A percentile compares a stretch with the other conserved stretches of the same genome.
Conservation (phyloP, 2,888 invertebrate species). For the Asteroscopus sphinx region DNA sequence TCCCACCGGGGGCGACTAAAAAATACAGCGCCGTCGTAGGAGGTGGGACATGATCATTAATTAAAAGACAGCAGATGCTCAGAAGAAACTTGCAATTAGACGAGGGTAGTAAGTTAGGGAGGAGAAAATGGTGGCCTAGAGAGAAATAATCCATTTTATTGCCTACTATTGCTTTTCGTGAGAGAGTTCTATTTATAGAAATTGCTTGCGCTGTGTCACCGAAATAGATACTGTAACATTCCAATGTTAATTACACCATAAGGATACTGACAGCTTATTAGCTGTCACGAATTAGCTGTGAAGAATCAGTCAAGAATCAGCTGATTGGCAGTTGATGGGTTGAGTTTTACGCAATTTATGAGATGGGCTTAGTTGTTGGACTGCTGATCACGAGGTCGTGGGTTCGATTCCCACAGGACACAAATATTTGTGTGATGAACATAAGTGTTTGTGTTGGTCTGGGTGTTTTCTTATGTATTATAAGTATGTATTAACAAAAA, state of each 20-base stretch:
- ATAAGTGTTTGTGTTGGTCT: no score
- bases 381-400: no score
- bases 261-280: no score
- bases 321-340: no score
- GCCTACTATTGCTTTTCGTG: conserved; percentile 55
- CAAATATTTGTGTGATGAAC: no score
- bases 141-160: conserved; percentile 69
- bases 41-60: conserved; percentile 77
- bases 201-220: conserved; percentile 16
- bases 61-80: conserved; percentile 83
- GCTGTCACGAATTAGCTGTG: no score
- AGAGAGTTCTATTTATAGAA: conserved; percentile 30
- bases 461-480: no score
- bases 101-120: conserved; percentile 61
- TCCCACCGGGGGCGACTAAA: conserved; percentile 37
- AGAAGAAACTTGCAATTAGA: conserved; percentile 79
- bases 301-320: no score
- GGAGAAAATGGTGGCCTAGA: conserved; percentile 60
- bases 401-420: no score
- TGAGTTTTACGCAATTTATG: no score
- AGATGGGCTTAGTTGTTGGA: no score
- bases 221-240: conserved; percentile 5
- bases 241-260: conserved; percentile 1
- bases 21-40: conserved; percentile 52
- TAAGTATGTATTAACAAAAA: no score